Conservation (phyloP, 2,113 vertebrate species). For the Strigops habroptila region DNA sequence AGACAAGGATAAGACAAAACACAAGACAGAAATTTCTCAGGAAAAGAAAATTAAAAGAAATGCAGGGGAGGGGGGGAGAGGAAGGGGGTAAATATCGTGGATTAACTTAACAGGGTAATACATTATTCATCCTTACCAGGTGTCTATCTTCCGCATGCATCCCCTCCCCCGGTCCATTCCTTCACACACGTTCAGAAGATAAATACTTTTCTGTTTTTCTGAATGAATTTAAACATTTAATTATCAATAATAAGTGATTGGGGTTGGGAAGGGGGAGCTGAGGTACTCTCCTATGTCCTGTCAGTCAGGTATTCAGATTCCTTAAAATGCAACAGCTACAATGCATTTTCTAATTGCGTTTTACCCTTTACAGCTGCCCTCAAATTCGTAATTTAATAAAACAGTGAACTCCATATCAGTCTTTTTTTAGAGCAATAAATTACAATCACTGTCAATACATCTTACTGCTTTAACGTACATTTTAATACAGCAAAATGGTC, state of each 20-base stretch:
- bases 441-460: constrained; percentile 57
- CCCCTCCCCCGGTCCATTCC: background rate
- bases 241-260: constrained; percentile 43
- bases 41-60: constrained; percentile 49
- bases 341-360: constrained; percentile 63
- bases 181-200: constrained; percentile 16
- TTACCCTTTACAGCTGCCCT: constrained; percentile 61
- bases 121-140: constrained; percentile 5
- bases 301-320: constrained; percentile 64
- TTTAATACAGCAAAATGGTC: constrained; percentile 35
- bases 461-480: constrained; percentile 37
- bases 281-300: constrained; percentile 37
- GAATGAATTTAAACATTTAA: constrained; percentile 60
- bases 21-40: constrained; percentile 13
- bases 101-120: constrained; percentile 29
- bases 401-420: constrained; percentile 41
- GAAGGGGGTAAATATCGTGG: background rate
- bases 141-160: background rate
- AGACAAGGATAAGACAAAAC: constrained; percentile 28
- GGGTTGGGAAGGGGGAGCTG: background rate
- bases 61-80: background rate
- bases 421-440: constrained; percentile 63
- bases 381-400: constrained; percentile 63
- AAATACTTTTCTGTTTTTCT: constrained; percentile 21
- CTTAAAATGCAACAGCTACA: constrained; percentile 65